Evolutionary conservation across 2,113 vertebrate genomes (phyloP).

Genomic region (Camelus dromedarius): DNA sequence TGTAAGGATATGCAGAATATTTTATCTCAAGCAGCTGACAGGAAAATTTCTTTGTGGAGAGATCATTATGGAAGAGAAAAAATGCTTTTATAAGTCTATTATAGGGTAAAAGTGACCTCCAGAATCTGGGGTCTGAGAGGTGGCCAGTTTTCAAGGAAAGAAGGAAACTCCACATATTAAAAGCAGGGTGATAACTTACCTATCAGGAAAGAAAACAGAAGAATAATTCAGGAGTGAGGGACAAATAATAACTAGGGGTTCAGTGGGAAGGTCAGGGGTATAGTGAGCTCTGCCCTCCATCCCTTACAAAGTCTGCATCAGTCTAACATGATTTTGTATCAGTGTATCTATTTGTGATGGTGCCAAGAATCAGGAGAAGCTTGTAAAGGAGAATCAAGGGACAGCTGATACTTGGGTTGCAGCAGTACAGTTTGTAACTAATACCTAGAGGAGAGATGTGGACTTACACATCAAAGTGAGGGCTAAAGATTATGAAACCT

Average conservation of each 20-base stretch:
- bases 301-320: background rate
- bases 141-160: background rate
- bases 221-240: background rate
- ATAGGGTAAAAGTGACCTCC: background rate
- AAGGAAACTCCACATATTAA: conserved; percentile 1
- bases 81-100: background rate
- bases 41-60: background rate
- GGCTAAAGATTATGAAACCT: background rate
- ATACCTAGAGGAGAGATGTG: background rate
- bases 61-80: background rate
- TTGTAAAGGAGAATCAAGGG: background rate
- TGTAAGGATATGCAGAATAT: background rate
- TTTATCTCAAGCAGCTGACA: background rate
- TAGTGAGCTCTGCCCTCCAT: background rate
- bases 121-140: background rate
- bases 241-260: background rate
- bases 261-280: background rate
- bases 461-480: background rate
- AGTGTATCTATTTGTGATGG: background rate
- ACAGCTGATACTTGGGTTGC: background rate
- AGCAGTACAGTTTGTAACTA: background rate
- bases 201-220: background rate
- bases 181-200: background rate
- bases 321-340: background rate
- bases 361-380: background rate